Conservation (phyloP, 2,888 invertebrate genomes). For the Tetheella fluctuosa region DNA sequence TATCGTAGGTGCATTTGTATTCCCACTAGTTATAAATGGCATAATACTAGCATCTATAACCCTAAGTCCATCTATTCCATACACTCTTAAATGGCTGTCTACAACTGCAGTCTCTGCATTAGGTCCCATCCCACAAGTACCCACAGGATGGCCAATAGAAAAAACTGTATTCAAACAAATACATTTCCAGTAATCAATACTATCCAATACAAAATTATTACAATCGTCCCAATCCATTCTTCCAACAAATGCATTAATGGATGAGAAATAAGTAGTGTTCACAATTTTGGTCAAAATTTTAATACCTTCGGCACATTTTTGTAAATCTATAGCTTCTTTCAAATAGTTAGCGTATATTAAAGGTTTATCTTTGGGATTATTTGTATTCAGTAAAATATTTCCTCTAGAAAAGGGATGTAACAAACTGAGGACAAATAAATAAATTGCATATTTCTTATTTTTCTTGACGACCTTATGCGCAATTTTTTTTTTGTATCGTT, state of each 20-base stretch:
- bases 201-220: conserved; percentile 26
- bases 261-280: conserved; percentile 29
- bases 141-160: conserved; percentile 87
- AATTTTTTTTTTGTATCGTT: not conserved
- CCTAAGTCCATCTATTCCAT: conserved; percentile 64
- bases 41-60: conserved; percentile 32
- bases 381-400: conserved; percentile 43
- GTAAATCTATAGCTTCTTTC: conserved; percentile 26
- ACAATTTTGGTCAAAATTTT: conserved; percentile 32
- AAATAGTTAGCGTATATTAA: conserved; percentile 52
- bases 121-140: conserved; percentile 83
- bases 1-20: conserved; percentile 30
- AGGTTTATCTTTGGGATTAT: conserved; percentile 82
- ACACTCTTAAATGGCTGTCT: conserved; percentile 51
- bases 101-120: conserved; percentile 58
- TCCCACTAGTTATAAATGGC: conserved; percentile 27
- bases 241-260: conserved; percentile 30
- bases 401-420: conserved; percentile 62
- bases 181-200: conserved; percentile 35
- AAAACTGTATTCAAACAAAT: conserved; percentile 64
- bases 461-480: conserved; percentile 29
- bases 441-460: conserved; percentile 34
- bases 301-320: conserved; percentile 32
- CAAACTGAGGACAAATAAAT: conserved; percentile 49
- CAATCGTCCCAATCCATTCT: conserved; percentile 32